phyloP scores from a whole-genome alignment of 2,888 invertebrate genomes.

The Diadegma fenestrale region DNA sequence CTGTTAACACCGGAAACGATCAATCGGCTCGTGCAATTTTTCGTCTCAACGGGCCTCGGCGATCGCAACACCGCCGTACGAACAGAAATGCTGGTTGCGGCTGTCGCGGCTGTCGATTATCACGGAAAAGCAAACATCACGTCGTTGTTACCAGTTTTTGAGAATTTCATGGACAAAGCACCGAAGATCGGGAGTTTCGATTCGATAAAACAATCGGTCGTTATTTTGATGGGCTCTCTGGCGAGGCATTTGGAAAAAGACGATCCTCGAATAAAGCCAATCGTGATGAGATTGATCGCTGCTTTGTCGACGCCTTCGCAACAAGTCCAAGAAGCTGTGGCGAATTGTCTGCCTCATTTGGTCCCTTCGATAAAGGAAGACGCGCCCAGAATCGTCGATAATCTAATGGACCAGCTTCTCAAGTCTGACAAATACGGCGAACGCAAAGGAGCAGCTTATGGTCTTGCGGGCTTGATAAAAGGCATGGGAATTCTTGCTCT shows the following conservation, averaged over 20 bases:
- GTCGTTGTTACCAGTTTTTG: slow-evolving; percentile 95
- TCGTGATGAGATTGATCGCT: slow-evolving; percentile 94
- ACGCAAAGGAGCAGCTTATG: slow-evolving; percentile 98
- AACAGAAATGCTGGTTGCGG: slow-evolving; percentile 96
- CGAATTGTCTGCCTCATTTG: slow-evolving; percentile 97
- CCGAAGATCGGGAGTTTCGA: slow-evolving; percentile 96
- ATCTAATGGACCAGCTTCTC: slow-evolving; percentile 93
- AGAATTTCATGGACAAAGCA: slow-evolving; percentile 96
- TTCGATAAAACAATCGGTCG: slow-evolving; percentile 97
- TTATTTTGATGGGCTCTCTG: slow-evolving; percentile 98
- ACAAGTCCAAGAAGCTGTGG: slow-evolving; percentile 98
- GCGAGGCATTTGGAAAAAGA: slow-evolving; percentile 97
- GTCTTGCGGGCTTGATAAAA: slow-evolving; percentile 98
- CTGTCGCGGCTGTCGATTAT: slow-evolving; percentile 95
- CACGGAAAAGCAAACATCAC: slow-evolving; percentile 93
- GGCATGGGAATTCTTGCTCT: slow-evolving; percentile 98
- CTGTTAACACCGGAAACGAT: slow-evolving; percentile 90
- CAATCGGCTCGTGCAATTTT: slow-evolving; percentile 90
- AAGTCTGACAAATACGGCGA: slow-evolving; percentile 97
- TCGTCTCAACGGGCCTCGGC: slow-evolving; percentile 94
- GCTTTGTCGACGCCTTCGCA: slow-evolving; percentile 98
- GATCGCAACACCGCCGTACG: slow-evolving; percentile 94
- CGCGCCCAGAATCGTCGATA: slow-evolving; percentile 94
- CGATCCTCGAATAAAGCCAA: slow-evolving; percentile 96
- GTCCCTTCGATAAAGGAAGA: slow-evolving; percentile 97